These are phyloP conservation scores for Cryptomyrus ogoouensis DNA, from an alignment of 2,113 vertebrate genomes.

Conservation along the genomic window DNA sequence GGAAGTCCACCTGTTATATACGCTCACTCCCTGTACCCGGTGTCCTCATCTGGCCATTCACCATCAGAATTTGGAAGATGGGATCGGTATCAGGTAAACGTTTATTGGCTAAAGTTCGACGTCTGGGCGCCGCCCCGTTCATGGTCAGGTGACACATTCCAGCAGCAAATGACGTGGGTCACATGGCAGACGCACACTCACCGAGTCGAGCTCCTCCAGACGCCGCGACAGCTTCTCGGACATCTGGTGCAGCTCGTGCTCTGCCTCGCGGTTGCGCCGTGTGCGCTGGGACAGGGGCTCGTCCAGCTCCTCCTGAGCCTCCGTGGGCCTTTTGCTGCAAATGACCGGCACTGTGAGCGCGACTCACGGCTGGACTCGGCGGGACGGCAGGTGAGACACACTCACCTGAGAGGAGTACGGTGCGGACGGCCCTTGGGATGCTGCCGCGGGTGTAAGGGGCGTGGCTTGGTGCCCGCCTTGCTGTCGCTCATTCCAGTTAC, in stretches of 20 bases:
- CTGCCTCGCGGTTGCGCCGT: conserved; percentile 56
- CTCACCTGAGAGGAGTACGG: conserved; percentile 27
- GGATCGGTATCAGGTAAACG: background rate
- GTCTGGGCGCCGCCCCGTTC: background rate
- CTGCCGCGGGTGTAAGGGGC: background rate
- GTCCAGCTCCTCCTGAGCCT: conserved; percentile 11
- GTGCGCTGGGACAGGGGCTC: conserved; percentile 51
- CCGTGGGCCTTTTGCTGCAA: background rate
- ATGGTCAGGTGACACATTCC: background rate
- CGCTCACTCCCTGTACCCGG: background rate
- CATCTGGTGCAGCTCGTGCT: conserved; percentile 68
- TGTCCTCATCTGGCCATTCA: background rate
- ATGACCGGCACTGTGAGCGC: background rate
- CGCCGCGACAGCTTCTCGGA: conserved; percentile 74
- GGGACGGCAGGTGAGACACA: background rate
- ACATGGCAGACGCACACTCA: conserved; percentile 42
- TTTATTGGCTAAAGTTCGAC: background rate
- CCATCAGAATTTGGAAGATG: background rate
- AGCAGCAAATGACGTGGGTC: background rate
- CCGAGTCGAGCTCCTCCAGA: conserved; percentile 77
- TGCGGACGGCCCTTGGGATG: conserved; percentile 14
- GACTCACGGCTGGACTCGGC: background rate
- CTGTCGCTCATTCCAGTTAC: conserved; percentile 23
- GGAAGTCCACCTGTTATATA: background rate
- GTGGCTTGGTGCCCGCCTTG: conserved; percentile 19